A percentile compares a stretch with the other conserved stretches of the same genome.
Conservation (phyloP, 1,140 invertebrate genomes). For the Idris sp. region DNA sequence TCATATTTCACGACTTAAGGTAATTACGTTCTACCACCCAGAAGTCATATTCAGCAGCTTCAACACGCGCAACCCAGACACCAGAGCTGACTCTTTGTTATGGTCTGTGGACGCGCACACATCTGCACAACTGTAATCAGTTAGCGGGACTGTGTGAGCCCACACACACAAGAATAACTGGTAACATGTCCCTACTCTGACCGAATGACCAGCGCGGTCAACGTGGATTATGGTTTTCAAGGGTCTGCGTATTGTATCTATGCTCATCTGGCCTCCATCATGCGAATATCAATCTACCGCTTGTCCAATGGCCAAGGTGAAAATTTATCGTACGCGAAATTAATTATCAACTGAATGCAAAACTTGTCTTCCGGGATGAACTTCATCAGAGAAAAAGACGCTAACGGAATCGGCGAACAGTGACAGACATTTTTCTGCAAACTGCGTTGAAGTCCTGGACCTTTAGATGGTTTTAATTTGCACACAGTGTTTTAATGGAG, state of each 20-base stretch:
- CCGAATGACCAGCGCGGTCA: slow-evolving; percentile 54
- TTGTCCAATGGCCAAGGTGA: slow-evolving; percentile 51
- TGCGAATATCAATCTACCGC: slow-evolving; percentile 66
- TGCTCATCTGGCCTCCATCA: slow-evolving; percentile 57
- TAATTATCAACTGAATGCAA: slow-evolving; percentile 61
- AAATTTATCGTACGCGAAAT: slow-evolving; percentile 65
- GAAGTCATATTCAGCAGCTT: slow-evolving; percentile 68
- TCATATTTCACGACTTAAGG: slow-evolving; percentile 78
- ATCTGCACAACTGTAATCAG: slow-evolving; percentile 26
- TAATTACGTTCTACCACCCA: slow-evolving; percentile 76
- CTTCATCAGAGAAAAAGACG: slow-evolving; percentile 10
- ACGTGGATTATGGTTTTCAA: slow-evolving; percentile 71
- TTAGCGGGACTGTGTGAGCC: slow-evolving; percentile 11
- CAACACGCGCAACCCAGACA: slow-evolving; percentile 38
- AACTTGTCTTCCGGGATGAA: slow-evolving; percentile 34
- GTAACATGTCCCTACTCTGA: slow-evolving; percentile 35
- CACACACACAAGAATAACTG: slow-evolving; percentile 2
- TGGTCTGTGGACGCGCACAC: slow-evolving; percentile 18
- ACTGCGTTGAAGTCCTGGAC: too few relatives aligned
- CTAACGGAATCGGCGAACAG: slow-evolving; percentile 49
- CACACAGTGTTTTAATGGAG: too few relatives aligned
- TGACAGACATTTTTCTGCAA: slow-evolving; percentile 46
- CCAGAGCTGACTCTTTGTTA: slow-evolving; percentile 67
- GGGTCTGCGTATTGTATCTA: slow-evolving; percentile 63
- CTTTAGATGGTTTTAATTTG: too few relatives aligned